Base-by-base conservation (phyloP, 2,797 vertebrate genomes). In the Manis crassicaudata region DNA sequence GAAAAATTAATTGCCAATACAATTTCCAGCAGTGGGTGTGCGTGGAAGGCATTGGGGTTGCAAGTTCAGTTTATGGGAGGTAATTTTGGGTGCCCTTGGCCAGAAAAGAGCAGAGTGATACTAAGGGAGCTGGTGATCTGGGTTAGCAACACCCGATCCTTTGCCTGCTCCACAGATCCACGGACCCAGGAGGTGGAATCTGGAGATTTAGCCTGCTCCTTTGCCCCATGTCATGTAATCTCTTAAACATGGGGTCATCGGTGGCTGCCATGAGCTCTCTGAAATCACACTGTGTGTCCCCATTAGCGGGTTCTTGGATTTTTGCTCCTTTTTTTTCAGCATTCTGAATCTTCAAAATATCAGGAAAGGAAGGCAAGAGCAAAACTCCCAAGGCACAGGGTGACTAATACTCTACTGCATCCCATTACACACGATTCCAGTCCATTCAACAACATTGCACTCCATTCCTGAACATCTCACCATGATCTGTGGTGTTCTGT, bases 1-100 rank as follows among this genome's bases (percentile, higher is more conserved):
- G 98, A 98, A 98, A 98, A 98, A 98, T 97, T 98, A 98, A 98
- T 98, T 98, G 95, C 96, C 94, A 96, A 73, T 92, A 97, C 29
- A 93, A 88, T 97, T 98, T 97, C 94, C 77, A 96, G 91, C 95
- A 96, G 96, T 14, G 77, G 94, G 82, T 92, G 88, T 58, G 50
- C 93, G 97, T 90, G 67, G 85, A 95, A 95, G 75, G 70, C 93
- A 96, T 76, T 82, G 77, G 93, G 97, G 96, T 97, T 97, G 96
- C 95, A 70, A 35, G 91, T 98, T 98, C 58, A 43, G 90, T 84
- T 95, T 96, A 37, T 27, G 43, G 96, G 97, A 97, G 97, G 96
- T 98, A 98, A 98, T 98, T 98, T 98, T 43, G 95, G 93, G 95
- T 96, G 83, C 88, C 95, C 90, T 86, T 96, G 97, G 96, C 95